Evolutionary conservation across 1,140 invertebrate genomes (phyloP), one percentile per base, ranked within the genome.

Genomic region (Colletes latitarsis): DNA sequence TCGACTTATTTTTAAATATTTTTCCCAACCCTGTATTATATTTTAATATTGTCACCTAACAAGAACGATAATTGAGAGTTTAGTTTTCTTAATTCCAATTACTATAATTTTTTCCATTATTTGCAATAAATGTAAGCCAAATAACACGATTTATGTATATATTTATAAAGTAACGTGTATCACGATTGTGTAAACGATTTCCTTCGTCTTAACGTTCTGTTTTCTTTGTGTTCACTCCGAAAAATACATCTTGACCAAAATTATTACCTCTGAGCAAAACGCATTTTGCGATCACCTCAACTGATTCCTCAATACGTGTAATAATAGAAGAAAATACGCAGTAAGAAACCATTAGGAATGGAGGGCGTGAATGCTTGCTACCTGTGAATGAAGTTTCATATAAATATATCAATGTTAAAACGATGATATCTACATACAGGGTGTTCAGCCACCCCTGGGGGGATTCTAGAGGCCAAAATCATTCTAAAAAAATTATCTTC

Each of bases 301-400:
- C 81, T 78, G 85, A 83, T 77, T 88, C 87, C 81, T 82, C 53
- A 80, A 83, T 69, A 85, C 63, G 41, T 78, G 57, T 78, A 78
- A 78, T 78, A 72, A 67, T 66, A 85, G 10, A 78, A 82, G 49
- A 64, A 85, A 78, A 81, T 30, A 84, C 57, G 73, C 74, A 64
- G 69, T 85, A 58, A 82, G 67, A 80, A 63, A 86, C 71, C 75
- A 85, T 85, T 83, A 86, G 85, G 74, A 85, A 84, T 84, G 82
- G 74, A 83, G 88, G 89, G 89, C 84, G 89, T 86, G 89, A 91
- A 86, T 90, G 89, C 60, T 70, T 70, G 69, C 87, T 90, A 90
- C 88, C 89, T 90, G 89, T 86, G 88, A 88, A 90, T 91, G 89
- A 90, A 91, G 88, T 90, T 91, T 90, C 83, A 89, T 89, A 91